These are phyloP conservation scores for Megalopta genalis DNA, from an alignment of 1,140 invertebrate genomes.

Conservation along the genomic window DNA sequence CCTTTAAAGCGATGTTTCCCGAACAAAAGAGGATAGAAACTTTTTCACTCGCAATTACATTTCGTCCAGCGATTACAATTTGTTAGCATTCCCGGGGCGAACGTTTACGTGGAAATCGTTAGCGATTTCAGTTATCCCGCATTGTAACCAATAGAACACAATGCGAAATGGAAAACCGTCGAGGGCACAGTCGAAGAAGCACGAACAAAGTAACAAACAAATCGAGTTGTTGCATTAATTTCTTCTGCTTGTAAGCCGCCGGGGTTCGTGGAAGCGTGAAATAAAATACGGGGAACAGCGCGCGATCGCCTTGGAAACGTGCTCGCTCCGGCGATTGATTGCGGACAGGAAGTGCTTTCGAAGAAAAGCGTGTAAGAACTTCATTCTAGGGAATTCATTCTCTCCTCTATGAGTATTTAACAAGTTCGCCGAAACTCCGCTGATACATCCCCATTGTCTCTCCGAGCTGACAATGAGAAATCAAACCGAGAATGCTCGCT, in stretches of 20 bases:
- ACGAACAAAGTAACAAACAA: not conserved
- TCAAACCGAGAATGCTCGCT: too few relatives aligned
- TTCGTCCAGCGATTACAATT: too few relatives aligned
- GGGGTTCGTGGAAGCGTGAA: not conserved
- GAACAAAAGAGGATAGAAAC: too few relatives aligned
- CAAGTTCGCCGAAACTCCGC: too few relatives aligned
- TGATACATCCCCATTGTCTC: too few relatives aligned
- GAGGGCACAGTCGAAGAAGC: not conserved
- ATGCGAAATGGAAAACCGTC: not conserved
- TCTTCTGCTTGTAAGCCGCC: not conserved
- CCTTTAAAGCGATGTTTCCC: too few relatives aligned
- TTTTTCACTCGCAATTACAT: too few relatives aligned
- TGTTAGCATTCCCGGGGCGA: too few relatives aligned
- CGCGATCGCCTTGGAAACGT: not conserved
- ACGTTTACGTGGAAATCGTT: too few relatives aligned
- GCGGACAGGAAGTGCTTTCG: not conserved
- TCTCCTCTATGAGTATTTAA: too few relatives aligned
- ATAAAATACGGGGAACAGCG: not conserved
- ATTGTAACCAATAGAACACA: not conserved
- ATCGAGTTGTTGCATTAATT: slow-evolving; percentile 8
- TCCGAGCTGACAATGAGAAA: too few relatives aligned
- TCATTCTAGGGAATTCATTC: not conserved
- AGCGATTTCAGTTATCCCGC: too few relatives aligned
- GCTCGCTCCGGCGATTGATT: not conserved
- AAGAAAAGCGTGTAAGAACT: not conserved